These are phyloP conservation scores for Varanus salvator DNA, from an alignment of 2,113 vertebrate species.

Conservation along the genomic window DNA sequence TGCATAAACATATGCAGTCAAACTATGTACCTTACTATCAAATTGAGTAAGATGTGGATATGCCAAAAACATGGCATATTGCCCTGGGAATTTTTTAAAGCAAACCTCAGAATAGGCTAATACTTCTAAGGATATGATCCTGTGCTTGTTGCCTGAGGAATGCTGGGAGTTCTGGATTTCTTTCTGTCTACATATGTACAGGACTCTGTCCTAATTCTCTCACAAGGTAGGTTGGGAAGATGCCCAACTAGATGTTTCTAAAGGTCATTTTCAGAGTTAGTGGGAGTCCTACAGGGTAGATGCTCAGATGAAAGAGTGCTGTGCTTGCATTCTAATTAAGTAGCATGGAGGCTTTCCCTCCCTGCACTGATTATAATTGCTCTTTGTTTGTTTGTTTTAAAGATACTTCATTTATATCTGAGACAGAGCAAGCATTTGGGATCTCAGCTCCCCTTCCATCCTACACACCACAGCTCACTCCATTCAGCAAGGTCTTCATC, in stretches of 20 bases:
- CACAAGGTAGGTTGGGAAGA: neutral
- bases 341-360: neutral
- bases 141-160: too few relatives aligned
- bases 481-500: too few relatives aligned
- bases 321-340: neutral
- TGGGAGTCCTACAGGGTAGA: neutral
- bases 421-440: neutral
- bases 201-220: neutral
- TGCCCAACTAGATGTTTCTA: neutral
- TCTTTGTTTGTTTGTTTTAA: neutral
- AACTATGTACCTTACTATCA: neutral
- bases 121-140: neutral
- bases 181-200: too few relatives aligned
- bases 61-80: neutral
- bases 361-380: too few relatives aligned
- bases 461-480: too few relatives aligned
- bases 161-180: too few relatives aligned
- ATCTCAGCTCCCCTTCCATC: too few relatives aligned
- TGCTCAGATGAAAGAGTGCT: too few relatives aligned
- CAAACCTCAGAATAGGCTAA: neutral
- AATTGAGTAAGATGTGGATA: neutral
- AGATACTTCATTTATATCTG: neutral
- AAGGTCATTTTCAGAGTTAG: neutral
- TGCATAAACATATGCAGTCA: neutral
- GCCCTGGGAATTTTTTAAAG: neutral